Evolutionary conservation across 2,113 vertebrate species (phyloP).

Genomic region (Cettia cetti): DNA sequence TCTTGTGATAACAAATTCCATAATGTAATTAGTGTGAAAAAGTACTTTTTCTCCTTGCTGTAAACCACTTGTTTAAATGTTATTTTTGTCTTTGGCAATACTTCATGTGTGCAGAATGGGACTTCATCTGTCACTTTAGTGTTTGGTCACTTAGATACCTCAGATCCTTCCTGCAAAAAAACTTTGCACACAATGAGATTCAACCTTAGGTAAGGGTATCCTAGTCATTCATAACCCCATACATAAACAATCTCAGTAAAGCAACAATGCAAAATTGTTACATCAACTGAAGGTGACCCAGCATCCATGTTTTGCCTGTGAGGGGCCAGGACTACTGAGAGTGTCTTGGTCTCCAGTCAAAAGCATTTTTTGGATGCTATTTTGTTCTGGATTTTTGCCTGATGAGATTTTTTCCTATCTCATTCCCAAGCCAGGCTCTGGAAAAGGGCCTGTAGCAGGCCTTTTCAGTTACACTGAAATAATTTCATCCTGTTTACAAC

Average conservation of each 20-base stretch:
- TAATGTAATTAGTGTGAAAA: background rate
- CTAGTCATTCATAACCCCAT: background rate
- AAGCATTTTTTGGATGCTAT: background rate
- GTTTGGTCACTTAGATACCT: background rate
- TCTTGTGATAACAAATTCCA: background rate
- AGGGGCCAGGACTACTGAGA: background rate
- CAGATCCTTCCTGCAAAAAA: background rate
- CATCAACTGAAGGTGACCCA: background rate
- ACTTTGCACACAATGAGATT: background rate
- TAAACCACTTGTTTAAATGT: background rate
- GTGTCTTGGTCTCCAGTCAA: background rate
- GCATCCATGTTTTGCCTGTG: background rate
- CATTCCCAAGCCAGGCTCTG: background rate
- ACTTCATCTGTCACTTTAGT: background rate
- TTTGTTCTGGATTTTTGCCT: conserved; percentile 1
- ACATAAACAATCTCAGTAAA: background rate
- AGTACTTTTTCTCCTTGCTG: background rate
- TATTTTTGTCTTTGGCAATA: background rate
- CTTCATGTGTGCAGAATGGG: background rate
- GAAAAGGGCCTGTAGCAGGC: background rate
- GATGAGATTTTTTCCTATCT: background rate
- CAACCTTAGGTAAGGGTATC: background rate
- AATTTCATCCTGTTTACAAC: background rate
- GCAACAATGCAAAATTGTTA: background rate
- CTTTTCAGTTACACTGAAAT: background rate